These are phyloP conservation scores for Pseudeuparius sepicola DNA, from an alignment of 2,888 invertebrate species.

Conservation along the genomic window DNA sequence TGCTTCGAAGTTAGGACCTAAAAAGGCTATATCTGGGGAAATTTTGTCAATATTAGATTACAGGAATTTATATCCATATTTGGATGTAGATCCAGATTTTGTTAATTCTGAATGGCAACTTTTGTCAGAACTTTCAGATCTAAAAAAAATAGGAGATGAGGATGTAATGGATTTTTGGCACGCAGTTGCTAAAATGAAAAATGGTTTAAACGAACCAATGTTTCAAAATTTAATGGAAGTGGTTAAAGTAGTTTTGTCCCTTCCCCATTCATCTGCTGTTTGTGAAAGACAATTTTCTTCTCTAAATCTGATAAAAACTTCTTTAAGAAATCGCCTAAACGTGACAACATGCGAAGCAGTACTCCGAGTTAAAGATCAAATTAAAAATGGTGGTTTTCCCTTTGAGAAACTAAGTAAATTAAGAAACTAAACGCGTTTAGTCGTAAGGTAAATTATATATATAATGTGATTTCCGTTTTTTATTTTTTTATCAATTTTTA, in stretches of 20 bases:
- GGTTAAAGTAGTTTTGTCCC: constrained; percentile 12
- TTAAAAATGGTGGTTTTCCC: no score
- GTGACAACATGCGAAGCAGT: no score
- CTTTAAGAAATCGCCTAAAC: no score
- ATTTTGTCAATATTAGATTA: neutral
- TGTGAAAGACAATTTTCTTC: constrained; percentile 17
- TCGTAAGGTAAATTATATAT: no score
- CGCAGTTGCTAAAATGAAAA: constrained; percentile 9
- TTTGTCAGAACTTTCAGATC: neutral
- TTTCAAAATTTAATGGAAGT: constrained; percentile 12
- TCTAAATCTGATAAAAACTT: constrained; percentile 14
- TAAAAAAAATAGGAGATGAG: neutral
- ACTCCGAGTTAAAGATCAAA: no score
- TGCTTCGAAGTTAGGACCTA: constrained; percentile 11
- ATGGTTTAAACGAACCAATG: constrained; percentile 9
- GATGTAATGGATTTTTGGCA: constrained; percentile 11
- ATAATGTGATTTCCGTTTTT: no score
- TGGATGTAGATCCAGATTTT: neutral
- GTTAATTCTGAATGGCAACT: constrained; percentile 2
- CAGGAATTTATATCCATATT: constrained; percentile 4
- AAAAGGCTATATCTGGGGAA: neutral
- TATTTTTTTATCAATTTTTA: no score
- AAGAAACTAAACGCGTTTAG: no score
- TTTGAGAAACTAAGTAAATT: no score
- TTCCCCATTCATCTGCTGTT: constrained; percentile 16